phyloP scores from a whole-genome alignment of 2,797 vertebrate genomes.

The Cossypha dichroa region DNA sequence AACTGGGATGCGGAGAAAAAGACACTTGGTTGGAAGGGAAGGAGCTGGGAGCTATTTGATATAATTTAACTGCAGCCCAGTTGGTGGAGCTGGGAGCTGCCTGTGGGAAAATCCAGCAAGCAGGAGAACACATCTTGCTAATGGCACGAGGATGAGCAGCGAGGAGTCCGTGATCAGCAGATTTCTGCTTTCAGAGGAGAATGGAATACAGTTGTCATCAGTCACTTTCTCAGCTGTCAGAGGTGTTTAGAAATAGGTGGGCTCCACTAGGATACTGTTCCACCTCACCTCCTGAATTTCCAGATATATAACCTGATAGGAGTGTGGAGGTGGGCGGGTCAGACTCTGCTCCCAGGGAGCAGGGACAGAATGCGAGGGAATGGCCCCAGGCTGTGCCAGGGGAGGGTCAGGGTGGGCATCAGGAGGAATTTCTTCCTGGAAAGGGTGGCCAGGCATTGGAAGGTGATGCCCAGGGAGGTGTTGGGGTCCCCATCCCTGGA shows the following conservation, averaged over 20 bases:
- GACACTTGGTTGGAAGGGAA: background rate
- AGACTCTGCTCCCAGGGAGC: background rate
- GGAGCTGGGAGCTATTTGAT: background rate
- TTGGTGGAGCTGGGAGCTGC: background rate
- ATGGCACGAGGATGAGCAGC: background rate
- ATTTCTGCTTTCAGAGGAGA: background rate
- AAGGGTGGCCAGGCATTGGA: background rate
- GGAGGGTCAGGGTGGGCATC: fast-evolving
- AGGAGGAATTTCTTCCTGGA: background rate
- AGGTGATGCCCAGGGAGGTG: background rate
- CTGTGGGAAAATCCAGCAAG: background rate
- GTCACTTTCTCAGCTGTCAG: background rate
- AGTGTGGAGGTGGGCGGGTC: background rate
- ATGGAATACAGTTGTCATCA: background rate
- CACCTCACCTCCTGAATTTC: background rate
- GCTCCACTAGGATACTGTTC: background rate
- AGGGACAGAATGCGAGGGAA: background rate
- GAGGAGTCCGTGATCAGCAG: background rate
- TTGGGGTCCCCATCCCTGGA: background rate
- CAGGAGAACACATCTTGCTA: background rate
- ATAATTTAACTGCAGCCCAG: background rate
- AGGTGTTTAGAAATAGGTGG: background rate
- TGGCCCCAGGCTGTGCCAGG: fast-evolving
- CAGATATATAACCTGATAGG: background rate
- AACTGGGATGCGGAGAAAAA: background rate